phyloP scores from a whole-genome alignment of 2,888 invertebrate genomes.

The Odontothrips loti region DNA sequence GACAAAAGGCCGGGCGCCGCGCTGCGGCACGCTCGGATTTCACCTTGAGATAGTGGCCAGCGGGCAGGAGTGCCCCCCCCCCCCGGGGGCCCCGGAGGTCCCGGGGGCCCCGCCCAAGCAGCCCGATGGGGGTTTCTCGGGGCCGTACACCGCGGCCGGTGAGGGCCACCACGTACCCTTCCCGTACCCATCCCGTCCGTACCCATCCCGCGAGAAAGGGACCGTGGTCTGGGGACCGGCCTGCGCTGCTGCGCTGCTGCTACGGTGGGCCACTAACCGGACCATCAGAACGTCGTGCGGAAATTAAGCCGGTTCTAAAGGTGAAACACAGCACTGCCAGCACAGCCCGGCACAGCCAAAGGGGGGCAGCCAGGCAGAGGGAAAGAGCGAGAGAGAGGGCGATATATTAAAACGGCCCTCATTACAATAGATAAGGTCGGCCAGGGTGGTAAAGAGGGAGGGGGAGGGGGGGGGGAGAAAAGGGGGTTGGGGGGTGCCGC shows the following conservation, averaged over 20 bases:
- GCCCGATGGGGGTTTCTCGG: too few relatives aligned
- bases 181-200: background rate
- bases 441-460: background rate
- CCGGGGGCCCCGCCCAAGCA: too few relatives aligned
- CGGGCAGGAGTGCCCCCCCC: background rate
- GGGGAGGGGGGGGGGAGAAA: background rate
- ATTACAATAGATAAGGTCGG: constrained; percentile 11
- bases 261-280: background rate
- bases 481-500: background rate
- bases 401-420: constrained; percentile 11
- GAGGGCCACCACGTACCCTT: background rate
- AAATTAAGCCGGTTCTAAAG: constrained; percentile 14
- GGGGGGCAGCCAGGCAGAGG: background rate
- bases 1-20: background rate
- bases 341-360: background rate
- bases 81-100: too few relatives aligned
- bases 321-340: background rate
- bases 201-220: background rate
- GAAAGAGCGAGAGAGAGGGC: background rate
- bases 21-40: background rate
- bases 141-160: too few relatives aligned
- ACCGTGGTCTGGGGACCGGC: background rate
- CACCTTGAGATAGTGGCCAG: background rate
- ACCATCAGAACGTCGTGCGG: constrained; percentile 5
- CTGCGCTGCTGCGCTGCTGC: too few relatives aligned